Conservation (phyloP, 2,888 invertebrate species). For the Cynaeus angustus region DNA sequence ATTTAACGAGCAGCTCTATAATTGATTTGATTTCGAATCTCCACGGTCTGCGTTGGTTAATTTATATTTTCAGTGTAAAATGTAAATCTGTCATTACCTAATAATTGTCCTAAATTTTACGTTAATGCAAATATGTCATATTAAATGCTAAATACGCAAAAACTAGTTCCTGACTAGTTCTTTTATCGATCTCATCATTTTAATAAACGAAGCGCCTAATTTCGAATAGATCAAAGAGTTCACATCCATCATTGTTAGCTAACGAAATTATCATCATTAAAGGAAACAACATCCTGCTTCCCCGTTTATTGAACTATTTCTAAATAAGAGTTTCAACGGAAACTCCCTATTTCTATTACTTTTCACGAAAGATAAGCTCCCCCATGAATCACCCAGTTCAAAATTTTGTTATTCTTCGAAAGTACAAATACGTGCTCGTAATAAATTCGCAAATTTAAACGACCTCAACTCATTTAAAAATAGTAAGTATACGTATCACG, state of each 20-base stretch:
- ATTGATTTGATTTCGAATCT: too few relatives aligned
- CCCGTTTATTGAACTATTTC: constrained; percentile 1
- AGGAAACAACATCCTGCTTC: neutral
- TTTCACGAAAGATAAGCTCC: neutral
- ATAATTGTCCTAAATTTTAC: too few relatives aligned
- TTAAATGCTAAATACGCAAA: too few relatives aligned
- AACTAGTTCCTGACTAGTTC: too few relatives aligned
- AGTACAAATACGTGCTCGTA: constrained; percentile 14
- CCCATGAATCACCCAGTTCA: constrained; percentile 2
- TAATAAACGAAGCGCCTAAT: neutral
- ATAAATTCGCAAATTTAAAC: constrained; percentile 6
- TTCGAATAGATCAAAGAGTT: neutral
- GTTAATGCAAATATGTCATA: too few relatives aligned
- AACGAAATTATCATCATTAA: neutral
- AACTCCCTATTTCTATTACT: neutral
- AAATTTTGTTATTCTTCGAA: constrained; percentile 13
- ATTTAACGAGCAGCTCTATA: neutral
- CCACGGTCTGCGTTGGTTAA: too few relatives aligned
- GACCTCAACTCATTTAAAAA: constrained; percentile 11
- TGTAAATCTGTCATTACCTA: too few relatives aligned
- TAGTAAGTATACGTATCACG: constrained; percentile 14
- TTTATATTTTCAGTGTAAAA: too few relatives aligned
- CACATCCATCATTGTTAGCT: constrained; percentile 1
- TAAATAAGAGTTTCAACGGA: neutral
- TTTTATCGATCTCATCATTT: neutral